Evolutionary conservation across 2,888 invertebrate species (phyloP).

Genomic region (Orthosia gracilis): DNA sequence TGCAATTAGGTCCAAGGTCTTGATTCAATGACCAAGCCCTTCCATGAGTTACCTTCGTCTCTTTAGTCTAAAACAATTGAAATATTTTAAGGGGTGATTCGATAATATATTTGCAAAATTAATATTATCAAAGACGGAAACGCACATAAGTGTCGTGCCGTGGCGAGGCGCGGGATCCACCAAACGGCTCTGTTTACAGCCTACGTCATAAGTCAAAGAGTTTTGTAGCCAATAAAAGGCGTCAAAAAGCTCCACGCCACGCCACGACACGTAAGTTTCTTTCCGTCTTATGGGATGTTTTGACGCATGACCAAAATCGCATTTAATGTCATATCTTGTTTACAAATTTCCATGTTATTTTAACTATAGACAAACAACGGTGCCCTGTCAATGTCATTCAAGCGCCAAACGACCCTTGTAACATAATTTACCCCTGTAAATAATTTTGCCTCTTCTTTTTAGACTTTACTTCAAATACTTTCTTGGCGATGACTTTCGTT

Average conservation of each 20-base stretch:
- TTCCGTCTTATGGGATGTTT: not conserved
- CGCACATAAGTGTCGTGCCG: no score
- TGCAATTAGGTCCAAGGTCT: not conserved
- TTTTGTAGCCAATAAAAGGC: no score
- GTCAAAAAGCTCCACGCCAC: no score
- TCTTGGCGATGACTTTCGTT: not conserved
- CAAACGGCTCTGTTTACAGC: no score
- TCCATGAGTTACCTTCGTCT: conserved; percentile 1
- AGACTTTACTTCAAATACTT: not conserved
- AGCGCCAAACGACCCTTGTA: not conserved
- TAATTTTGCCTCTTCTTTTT: not conserved
- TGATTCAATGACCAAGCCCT: not conserved
- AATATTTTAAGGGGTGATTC: not conserved
- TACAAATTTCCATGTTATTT: not conserved
- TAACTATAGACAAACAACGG: not conserved
- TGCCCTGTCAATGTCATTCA: not conserved
- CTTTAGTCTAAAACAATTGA: not conserved
- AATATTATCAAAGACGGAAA: not conserved
- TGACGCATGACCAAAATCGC: not conserved
- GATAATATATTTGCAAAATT: not conserved
- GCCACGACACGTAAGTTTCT: no score
- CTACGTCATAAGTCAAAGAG: no score
- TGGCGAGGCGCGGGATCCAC: no score
- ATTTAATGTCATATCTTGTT: not conserved
- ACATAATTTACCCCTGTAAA: not conserved